Base-by-base conservation (phyloP, 2,113 vertebrate genomes). In the Platysternon megacephalum region DNA sequence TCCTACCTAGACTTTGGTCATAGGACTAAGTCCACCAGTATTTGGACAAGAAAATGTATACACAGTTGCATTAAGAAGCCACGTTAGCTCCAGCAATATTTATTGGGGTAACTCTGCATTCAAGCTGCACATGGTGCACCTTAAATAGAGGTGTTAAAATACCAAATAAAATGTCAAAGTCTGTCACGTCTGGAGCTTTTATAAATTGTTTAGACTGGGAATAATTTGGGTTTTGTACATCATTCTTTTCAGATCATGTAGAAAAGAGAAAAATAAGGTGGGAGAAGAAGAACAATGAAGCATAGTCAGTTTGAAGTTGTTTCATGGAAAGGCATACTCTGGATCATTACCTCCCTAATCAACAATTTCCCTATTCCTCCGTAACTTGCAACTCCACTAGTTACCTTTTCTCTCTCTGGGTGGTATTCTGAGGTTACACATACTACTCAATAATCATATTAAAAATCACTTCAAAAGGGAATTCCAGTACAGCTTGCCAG, bases 181-280 rank as follows among this genome's bases (percentile, higher is more conserved):
- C 97, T 87, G 94, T 98, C 98, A 98, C 94, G 98, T 97, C 97
- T 98, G 97, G 93, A 93, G 88, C 87, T 99, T 98, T 98, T 98
- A 98, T 99, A 99, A 98, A 98, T 97, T 99, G 99, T 99, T 99
- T 99, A 99, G 98, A 99, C 98, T 99, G 98, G 98, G 98, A 98
- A 96, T 98, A 95, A 96, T 80, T 81, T 94, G 95, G 94, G 91
- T 91, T 97, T 95, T 90, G 96, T 95, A 96, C 97, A 97, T 97
- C 97, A 90, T 96, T 97, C 94, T 98, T 97, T 16, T 97, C 97
- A 94, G 93, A 96, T 91, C 74, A 52, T 42, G 85, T 55, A 83
- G 97, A 96, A 76, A 74, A 42, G 98, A 98, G 93, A 92, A 92
- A 94, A 96, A 96, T 94, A 10, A 32, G 94, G 84, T 88, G 61